Evolutionary conservation across 2,797 vertebrate species (phyloP).

Genomic region (Anniella stebbinsi): DNA sequence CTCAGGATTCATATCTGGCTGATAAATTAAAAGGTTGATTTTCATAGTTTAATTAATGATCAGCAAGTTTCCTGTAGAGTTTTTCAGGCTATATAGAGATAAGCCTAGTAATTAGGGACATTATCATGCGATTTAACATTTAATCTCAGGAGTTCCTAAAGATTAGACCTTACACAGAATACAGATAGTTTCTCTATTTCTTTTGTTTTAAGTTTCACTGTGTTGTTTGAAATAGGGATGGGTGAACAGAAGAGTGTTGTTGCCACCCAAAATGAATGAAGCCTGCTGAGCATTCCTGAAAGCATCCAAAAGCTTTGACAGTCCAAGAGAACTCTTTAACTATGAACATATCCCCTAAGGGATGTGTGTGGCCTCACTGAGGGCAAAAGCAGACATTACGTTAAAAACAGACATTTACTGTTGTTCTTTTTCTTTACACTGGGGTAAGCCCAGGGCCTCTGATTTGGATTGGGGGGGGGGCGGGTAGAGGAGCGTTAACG

Average conservation of each 20-base stretch:
- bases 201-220: constrained; percentile 7
- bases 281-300: background rate
- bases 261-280: background rate
- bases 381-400: too few relatives aligned
- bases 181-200: background rate
- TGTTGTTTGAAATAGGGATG: background rate
- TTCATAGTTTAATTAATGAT: constrained; percentile 43
- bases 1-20: constrained; percentile 8
- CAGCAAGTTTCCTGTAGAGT: constrained; percentile 32
- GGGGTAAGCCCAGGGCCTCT: too few relatives aligned
- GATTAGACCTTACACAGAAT: constrained; percentile 12
- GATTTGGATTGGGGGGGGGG: too few relatives aligned
- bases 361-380: background rate
- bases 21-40: constrained; percentile 33
- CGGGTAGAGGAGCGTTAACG: too few relatives aligned
- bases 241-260: background rate
- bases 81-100: constrained; percentile 29
- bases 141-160: constrained; percentile 36
- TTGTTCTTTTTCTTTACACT: too few relatives aligned
- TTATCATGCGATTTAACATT: constrained; percentile 41
- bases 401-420: too few relatives aligned
- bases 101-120: constrained; percentile 22
- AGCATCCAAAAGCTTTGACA: background rate
- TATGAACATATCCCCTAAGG: background rate
- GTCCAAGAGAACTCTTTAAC: background rate